Conservation (phyloP, 2,888 invertebrate genomes). For the Andrena bucephala region DNA sequence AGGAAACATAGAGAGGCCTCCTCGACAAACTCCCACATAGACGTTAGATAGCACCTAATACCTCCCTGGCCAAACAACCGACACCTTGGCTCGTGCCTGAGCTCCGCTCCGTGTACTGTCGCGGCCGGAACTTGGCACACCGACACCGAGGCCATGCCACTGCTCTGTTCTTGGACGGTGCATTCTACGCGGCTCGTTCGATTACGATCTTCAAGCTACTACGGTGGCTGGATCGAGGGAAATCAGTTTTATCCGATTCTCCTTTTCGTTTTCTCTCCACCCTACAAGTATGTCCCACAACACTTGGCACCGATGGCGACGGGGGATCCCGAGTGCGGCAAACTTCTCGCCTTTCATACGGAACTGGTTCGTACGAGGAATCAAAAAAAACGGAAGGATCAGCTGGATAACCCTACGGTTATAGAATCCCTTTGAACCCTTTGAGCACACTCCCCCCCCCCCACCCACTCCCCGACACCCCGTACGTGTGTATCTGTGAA, state of each 20-base stretch:
- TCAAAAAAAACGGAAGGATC: not conserved
- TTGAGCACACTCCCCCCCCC: not conserved
- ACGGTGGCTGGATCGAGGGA: not conserved
- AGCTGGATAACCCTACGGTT: slow-evolving; percentile 1
- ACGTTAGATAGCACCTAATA: slow-evolving; percentile 67
- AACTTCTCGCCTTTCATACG: not conserved
- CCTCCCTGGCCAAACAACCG: slow-evolving; percentile 61
- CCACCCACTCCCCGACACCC: too few relatives aligned
- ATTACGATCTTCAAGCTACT: too few relatives aligned
- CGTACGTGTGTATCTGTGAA: not conserved
- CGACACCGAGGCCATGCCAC: slow-evolving; percentile 13
- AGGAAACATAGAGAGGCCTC: slow-evolving; percentile 57
- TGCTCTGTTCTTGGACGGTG: not conserved
- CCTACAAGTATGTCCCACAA: too few relatives aligned
- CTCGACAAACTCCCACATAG: slow-evolving; percentile 53
- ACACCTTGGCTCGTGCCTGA: slow-evolving; percentile 61
- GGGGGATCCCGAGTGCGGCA: not conserved
- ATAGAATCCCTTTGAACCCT: slow-evolving; percentile 2
- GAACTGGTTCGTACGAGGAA: not conserved
- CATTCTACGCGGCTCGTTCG: not conserved
- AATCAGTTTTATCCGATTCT: too few relatives aligned
- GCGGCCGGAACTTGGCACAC: slow-evolving; percentile 53
- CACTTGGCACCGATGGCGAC: too few relatives aligned
- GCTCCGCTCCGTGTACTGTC: slow-evolving; percentile 40
- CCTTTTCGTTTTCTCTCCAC: too few relatives aligned